Conservation (phyloP, 2,113 vertebrate species). For the Etheostoma cragini region DNA sequence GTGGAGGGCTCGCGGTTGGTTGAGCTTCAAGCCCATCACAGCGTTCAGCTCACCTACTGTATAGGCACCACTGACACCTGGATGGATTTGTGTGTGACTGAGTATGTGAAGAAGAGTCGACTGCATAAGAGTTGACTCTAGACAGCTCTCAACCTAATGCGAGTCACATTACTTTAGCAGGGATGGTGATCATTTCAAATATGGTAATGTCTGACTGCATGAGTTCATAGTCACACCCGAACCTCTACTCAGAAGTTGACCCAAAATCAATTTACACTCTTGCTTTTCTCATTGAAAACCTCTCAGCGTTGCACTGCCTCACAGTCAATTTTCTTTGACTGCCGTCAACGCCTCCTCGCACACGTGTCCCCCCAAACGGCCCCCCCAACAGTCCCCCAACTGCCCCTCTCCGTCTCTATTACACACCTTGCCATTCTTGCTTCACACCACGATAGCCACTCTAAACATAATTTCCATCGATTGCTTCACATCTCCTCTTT, state of each 20-base stretch:
- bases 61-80: slow-evolving; percentile 53
- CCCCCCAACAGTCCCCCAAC: background rate
- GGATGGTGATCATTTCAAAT: slow-evolving; percentile 45
- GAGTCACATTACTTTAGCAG: slow-evolving; percentile 21
- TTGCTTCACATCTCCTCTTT: slow-evolving; percentile 39
- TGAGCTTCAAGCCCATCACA: slow-evolving; percentile 53
- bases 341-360: background rate
- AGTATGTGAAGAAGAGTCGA: background rate
- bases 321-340: slow-evolving; percentile 56
- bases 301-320: slow-evolving; percentile 25
- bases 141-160: slow-evolving; percentile 9
- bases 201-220: slow-evolving; percentile 43
- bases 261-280: slow-evolving; percentile 52
- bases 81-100: slow-evolving; percentile 31
- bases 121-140: slow-evolving; percentile 6
- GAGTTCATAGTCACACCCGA: background rate
- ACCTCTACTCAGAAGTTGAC: slow-evolving; percentile 36
- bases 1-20: slow-evolving; percentile 56
- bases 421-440: slow-evolving; percentile 49
- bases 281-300: slow-evolving; percentile 52
- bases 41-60: slow-evolving; percentile 58
- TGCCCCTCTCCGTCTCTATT: slow-evolving; percentile 50
- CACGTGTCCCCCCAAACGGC: slow-evolving; percentile 11
- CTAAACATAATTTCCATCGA: slow-evolving; percentile 60
- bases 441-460: slow-evolving; percentile 50